A percentile compares a stretch with the other conserved stretches of the same genome.
phyloP scores from a whole-genome alignment of 2,113 vertebrate genomes.

The Cochlearius cochlearius region DNA sequence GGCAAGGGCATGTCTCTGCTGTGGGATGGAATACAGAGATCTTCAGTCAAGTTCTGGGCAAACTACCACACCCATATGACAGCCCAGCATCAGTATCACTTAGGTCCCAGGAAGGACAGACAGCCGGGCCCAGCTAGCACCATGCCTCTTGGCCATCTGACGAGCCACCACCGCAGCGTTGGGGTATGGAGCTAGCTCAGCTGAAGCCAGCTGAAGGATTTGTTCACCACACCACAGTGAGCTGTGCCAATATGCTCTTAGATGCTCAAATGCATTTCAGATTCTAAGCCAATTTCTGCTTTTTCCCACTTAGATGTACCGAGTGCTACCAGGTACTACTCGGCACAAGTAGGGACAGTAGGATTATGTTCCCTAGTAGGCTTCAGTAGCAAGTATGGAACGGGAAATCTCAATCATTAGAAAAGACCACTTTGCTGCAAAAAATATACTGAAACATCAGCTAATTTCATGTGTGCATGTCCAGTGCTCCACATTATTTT shows the following conservation, averaged over 20 bases:
- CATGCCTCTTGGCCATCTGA: background rate
- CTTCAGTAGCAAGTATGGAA: background rate
- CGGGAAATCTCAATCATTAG: background rate
- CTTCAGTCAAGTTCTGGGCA: background rate
- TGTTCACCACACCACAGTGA: background rate
- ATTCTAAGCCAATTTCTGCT: background rate
- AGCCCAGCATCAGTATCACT: background rate
- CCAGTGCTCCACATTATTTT: background rate
- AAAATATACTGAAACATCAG: background rate
- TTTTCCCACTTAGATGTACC: background rate
- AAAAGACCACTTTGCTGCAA: background rate
- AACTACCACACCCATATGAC: background rate
- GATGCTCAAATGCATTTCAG: background rate
- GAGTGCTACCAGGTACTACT: background rate
- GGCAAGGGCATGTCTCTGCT: background rate
- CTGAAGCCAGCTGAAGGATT: background rate
- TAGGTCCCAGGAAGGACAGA: background rate
- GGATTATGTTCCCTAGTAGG: background rate
- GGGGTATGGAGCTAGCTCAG: background rate
- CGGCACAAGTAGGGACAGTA: background rate
- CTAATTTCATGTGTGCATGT: background rate
- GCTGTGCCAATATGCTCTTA: background rate
- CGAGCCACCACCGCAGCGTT: fast-evolving
- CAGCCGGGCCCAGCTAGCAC: background rate
- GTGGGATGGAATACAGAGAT: background rate